Conservation (phyloP, 2,888 invertebrate genomes). For the Melanotus villosus region DNA sequence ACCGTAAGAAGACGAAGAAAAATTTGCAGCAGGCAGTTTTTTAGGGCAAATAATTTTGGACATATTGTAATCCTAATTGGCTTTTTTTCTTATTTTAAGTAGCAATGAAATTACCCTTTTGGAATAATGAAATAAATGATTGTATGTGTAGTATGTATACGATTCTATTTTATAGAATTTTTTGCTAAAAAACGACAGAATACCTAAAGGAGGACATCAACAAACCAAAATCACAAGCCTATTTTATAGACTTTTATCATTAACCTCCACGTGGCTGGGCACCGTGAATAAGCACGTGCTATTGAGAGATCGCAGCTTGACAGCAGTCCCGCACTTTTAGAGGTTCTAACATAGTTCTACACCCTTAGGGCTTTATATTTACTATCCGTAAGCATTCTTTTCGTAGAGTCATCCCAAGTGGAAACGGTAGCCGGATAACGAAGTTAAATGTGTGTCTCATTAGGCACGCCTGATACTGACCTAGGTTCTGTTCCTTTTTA, state of each 20-base stretch:
- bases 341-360: conserved; percentile 10
- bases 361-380: conserved; percentile 10
- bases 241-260: conserved; percentile 30
- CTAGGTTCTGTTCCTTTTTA: conserved; percentile 42
- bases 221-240: not conserved
- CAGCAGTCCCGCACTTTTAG: conserved; percentile 34
- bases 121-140: too few species aligned
- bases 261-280: conserved; percentile 43
- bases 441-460: conserved; percentile 52
- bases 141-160: too few species aligned
- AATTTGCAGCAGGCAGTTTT: too few species aligned
- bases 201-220: too few species aligned
- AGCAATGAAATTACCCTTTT: too few species aligned
- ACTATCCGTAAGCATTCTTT: conserved; percentile 18
- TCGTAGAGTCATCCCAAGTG: conserved; percentile 1
- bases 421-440: conserved; percentile 38
- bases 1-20: too few species aligned
- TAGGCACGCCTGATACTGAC: conserved; percentile 49
- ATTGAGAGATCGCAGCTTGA: conserved; percentile 50
- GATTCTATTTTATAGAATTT: too few species aligned
- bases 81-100: too few species aligned
- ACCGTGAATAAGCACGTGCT: conserved; percentile 52
- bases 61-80: too few species aligned
- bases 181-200: too few species aligned
- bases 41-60: too few species aligned